Conservation (phyloP, 2,113 vertebrate species). For the Dolichotis patagonum region DNA sequence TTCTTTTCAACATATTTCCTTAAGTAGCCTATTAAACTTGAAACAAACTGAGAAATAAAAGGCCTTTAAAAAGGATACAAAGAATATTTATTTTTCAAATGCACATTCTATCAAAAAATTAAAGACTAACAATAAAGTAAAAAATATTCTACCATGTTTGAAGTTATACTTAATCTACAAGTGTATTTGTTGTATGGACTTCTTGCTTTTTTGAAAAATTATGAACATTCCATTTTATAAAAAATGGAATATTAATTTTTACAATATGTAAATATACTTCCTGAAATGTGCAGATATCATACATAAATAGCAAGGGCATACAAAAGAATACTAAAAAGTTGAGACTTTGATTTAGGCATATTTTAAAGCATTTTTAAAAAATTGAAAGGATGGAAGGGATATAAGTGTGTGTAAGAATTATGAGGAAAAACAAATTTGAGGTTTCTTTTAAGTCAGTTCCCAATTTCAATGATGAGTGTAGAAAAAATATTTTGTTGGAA, state of each 20-base stretch:
- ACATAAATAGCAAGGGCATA: not conserved
- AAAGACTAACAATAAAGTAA: not conserved
- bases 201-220: constrained; percentile 1
- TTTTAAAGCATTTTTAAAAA: not conserved
- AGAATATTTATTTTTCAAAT: constrained; percentile 6
- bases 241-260: not conserved
- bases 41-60: constrained; percentile 33
- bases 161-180: not conserved
- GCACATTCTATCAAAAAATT: constrained; percentile 1
- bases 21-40: not conserved
- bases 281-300: constrained; percentile 3
- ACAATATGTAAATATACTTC: not conserved
- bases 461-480: not conserved
- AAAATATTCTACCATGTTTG: not conserved
- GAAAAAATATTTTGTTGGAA: not conserved
- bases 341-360: not conserved
- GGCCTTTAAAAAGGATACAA: not conserved
- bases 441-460: not conserved
- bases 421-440: constrained; percentile 32
- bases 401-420: not conserved
- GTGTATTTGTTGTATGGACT: not conserved
- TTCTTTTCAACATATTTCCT: not conserved
- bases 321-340: not conserved
- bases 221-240: not conserved
- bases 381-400: not conserved